A percentile compares a stretch with the other conserved stretches of the same genome.
Evolutionary conservation across 37 sponge, comb jelly and placozoan species (phyloP).

Genomic region (Amphimedon queenslandica): DNA sequence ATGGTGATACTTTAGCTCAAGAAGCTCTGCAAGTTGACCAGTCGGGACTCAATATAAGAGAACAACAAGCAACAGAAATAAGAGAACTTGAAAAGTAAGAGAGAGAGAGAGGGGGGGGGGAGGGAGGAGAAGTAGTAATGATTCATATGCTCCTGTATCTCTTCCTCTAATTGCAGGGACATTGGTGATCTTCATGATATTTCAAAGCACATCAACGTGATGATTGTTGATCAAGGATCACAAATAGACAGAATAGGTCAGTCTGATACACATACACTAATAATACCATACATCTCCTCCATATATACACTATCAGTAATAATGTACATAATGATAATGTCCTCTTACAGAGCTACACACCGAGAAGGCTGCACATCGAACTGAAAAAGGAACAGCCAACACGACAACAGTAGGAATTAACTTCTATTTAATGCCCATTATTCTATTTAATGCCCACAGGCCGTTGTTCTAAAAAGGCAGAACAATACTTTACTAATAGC

Average conservation of each 20-base stretch:
- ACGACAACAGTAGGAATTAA: slow-evolving; percentile 5
- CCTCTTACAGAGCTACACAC: slow-evolving; percentile 4
- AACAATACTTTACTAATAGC: slow-evolving; percentile 5
- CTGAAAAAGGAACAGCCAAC: slow-evolving; percentile 1
- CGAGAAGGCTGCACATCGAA: slow-evolving; percentile 10
- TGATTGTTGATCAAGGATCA: slow-evolving; percentile 56
- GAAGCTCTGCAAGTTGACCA: neutral
- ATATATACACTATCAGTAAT: neutral
- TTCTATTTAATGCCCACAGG: slow-evolving; percentile 20
- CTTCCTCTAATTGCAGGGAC: slow-evolving; percentile 21
- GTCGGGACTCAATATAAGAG: neutral
- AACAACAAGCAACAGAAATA: slow-evolving; percentile 3
- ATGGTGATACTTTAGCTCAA: neutral
- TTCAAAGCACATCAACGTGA: slow-evolving; percentile 21
- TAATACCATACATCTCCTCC: neutral
- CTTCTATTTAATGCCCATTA: slow-evolving; percentile 3
- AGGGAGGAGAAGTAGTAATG: slow-evolving; percentile 21
- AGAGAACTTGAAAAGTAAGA: slow-evolving; percentile 19
- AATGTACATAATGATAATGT: neutral
- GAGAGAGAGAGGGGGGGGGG: slow-evolving; percentile 12
- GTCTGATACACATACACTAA: too few relatives aligned
- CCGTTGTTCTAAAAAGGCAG: slow-evolving; percentile 28
- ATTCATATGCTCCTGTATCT: neutral
- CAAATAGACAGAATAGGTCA: slow-evolving; percentile 51
- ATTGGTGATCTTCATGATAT: slow-evolving; percentile 51